Evolutionary conservation across 2,113 vertebrate genomes (phyloP).

Genomic region (Anolis carolinensis): DNA sequence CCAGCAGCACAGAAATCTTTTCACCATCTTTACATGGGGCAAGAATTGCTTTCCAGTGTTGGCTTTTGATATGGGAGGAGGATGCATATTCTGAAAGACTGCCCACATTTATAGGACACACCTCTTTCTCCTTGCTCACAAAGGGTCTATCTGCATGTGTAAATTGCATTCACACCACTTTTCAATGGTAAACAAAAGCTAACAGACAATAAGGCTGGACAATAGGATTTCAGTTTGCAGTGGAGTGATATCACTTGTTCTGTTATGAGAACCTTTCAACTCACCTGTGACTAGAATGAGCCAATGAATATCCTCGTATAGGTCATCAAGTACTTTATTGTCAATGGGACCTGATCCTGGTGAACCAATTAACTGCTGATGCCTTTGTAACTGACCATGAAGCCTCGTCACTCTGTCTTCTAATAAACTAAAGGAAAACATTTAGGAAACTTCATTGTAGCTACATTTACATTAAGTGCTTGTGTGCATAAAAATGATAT

Average conservation of each 20-base stretch:
- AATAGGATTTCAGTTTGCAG: not conserved
- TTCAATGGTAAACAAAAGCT: not conserved
- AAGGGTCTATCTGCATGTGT: not conserved
- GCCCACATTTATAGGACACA: not conserved
- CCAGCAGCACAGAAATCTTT: not conserved
- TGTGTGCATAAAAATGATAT: not conserved
- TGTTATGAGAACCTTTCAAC: slow-evolving; percentile 50
- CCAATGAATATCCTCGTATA: slow-evolving; percentile 99
- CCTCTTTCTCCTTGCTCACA: not conserved
- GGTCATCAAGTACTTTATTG: slow-evolving; percentile 92
- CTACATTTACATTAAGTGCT: not conserved
- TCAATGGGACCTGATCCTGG: slow-evolving; percentile 84
- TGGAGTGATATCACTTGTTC: not conserved
- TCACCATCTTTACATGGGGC: not conserved
- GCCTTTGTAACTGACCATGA: slow-evolving; percentile 93
- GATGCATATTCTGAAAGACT: not conserved
- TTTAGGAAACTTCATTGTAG: slow-evolving; percentile 24
- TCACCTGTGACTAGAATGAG: slow-evolving; percentile 97
- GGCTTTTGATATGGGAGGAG: not conserved
- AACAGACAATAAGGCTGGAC: not conserved
- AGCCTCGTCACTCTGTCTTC: slow-evolving; percentile 95
- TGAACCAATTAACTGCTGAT: slow-evolving; percentile 91
- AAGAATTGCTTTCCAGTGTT: not conserved
- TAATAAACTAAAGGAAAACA: slow-evolving; percentile 82
- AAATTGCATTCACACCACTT: not conserved